phyloP scores from a whole-genome alignment of 35 echinoderm and acorn worm species.

The Diadema setosum region DNA sequence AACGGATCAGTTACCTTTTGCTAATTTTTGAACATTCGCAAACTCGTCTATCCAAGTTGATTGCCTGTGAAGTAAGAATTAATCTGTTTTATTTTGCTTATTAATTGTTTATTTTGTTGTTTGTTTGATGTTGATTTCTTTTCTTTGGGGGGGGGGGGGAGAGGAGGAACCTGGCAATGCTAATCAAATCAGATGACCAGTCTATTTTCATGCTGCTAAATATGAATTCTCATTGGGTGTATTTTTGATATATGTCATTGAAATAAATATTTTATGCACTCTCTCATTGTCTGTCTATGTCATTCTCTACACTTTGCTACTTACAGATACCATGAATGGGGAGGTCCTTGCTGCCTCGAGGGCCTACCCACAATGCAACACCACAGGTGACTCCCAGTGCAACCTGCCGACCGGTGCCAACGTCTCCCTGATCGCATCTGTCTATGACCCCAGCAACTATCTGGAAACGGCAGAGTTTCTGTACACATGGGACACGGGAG shows the following conservation, averaged over 20 bases:
- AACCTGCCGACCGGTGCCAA: conserved; percentile 43
- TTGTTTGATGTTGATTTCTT: too few relatives aligned
- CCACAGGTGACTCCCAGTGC: background rate
- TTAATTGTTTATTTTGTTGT: too few relatives aligned
- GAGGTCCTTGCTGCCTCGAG: background rate
- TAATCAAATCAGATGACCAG: background rate
- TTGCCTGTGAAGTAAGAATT: too few relatives aligned
- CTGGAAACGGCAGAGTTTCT: conserved; percentile 8
- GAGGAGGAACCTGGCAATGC: background rate
- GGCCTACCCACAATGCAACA: conserved; percentile 5
- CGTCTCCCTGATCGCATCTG: conserved; percentile 7
- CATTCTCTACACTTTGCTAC: background rate
- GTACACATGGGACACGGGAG: conserved; percentile 56
- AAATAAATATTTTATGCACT: background rate
- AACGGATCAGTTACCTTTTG: too few relatives aligned
- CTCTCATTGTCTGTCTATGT: background rate
- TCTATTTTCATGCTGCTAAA: background rate
- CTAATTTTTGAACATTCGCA: too few relatives aligned
- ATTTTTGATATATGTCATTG: background rate
- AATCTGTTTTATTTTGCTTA: too few relatives aligned
- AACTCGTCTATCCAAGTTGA: too few relatives aligned
- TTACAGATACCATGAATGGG: conserved; percentile 43
- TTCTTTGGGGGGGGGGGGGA: background rate
- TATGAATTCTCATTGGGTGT: background rate
- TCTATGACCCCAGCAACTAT: conserved; percentile 56